A percentile compares a stretch with the other conserved stretches of the same genome.
Evolutionary conservation across 2,797 vertebrate species (phyloP).

Genomic region (Sebastes kiyomatsui): DNA sequence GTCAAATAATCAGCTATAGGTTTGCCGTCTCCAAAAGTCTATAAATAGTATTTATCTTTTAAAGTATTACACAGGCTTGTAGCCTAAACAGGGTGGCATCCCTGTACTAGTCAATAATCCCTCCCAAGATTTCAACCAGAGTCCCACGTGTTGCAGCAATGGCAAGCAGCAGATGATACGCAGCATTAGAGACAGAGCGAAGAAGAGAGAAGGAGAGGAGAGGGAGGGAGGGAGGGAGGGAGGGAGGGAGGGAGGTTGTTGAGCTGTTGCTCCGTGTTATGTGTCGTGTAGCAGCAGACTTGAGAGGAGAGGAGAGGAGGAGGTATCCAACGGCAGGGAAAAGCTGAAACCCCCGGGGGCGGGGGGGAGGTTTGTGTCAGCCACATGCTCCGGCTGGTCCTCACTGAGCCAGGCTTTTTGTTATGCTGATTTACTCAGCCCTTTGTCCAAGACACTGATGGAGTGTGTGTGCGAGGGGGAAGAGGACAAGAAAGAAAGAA

Average conservation of each 20-base stretch:
- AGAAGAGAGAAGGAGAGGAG: not conserved
- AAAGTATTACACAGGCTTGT: conserved; percentile 9
- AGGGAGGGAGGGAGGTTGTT: conserved; percentile 8
- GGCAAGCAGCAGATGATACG: conserved; percentile 26
- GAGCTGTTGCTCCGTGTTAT: conserved; percentile 29
- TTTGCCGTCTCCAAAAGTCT: not conserved
- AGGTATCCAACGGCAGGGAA: conserved; percentile 24
- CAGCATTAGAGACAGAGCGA: conserved; percentile 31
- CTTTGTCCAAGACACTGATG: conserved; percentile 75
- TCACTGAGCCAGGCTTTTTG: conserved; percentile 82
- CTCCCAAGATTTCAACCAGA: conserved; percentile 11
- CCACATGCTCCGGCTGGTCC: conserved; percentile 79
- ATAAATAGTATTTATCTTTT: conserved; percentile 22
- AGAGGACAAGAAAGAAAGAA: conserved; percentile 24
- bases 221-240: not conserved
- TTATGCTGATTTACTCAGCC: conserved; percentile 86
- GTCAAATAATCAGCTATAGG: not conserved
- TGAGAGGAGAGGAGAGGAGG: conserved; percentile 26
- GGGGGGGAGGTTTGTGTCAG: conserved; percentile 62
- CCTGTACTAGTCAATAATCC: conserved; percentile 37
- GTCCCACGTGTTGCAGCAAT: conserved; percentile 2
- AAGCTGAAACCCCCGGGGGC: conserved; percentile 24
- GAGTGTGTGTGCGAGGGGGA: conserved; percentile 27
- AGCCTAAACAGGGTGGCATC: conserved; percentile 9
- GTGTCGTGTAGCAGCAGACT: conserved; percentile 33